A percentile compares a stretch with the other conserved stretches of the same genome.
Conservation (phyloP, 2,113 vertebrate species). For the Poicephalus gulielmi region DNA sequence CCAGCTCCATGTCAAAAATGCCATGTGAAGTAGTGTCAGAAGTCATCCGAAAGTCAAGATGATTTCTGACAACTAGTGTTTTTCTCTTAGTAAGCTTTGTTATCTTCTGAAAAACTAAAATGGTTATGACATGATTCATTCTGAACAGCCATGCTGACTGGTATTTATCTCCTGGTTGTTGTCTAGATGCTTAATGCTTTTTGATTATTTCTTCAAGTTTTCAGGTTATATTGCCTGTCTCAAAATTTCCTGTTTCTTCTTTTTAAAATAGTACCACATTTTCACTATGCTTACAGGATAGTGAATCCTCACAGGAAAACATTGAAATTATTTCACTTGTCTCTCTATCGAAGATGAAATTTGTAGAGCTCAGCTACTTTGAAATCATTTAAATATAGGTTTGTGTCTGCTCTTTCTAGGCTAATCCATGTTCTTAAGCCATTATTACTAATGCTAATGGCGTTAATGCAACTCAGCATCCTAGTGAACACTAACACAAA, state of each 20-base stretch:
- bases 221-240: background rate
- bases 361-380: background rate
- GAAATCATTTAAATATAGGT: background rate
- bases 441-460: background rate
- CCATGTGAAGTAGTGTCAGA: background rate
- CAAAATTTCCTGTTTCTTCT: background rate
- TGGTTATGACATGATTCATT: background rate
- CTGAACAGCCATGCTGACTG: background rate
- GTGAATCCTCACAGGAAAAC: background rate
- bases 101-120: background rate
- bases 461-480: background rate
- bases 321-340: background rate
- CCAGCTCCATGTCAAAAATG: background rate
- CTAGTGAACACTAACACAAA: background rate
- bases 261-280: background rate
- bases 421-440: background rate
- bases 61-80: conserved; percentile 3
- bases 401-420: background rate
- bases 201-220: background rate
- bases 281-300: background rate
- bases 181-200: background rate
- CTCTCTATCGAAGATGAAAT: background rate
- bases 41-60: background rate
- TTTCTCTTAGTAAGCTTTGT: background rate
- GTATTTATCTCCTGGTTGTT: background rate